Conservation (phyloP, 2,888 invertebrate genomes). For the Euzophera pinguis region DNA sequence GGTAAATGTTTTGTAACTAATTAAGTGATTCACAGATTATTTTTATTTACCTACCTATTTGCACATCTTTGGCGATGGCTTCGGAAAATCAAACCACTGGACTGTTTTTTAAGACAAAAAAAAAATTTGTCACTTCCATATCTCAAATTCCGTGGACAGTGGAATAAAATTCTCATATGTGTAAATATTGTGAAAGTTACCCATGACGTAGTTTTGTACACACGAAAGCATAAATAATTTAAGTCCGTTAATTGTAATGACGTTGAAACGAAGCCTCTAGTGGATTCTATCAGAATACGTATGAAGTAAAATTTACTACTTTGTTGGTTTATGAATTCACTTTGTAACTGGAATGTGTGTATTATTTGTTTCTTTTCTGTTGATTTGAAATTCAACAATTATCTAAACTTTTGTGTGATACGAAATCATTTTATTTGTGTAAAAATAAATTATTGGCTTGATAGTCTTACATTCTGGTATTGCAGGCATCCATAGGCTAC, state of each 20-base stretch:
- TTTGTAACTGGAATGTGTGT: neutral
- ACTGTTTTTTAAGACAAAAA: neutral
- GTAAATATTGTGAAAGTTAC: slow-evolving; percentile 18
- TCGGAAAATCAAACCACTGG: too few species aligned
- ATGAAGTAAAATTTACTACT: neutral
- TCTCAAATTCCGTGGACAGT: neutral
- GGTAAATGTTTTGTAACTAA: too few species aligned
- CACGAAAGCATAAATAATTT: neutral
- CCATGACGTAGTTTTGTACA: slow-evolving; percentile 12
- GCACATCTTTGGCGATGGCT: too few species aligned
- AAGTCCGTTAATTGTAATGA: neutral
- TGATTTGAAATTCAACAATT: too few species aligned
- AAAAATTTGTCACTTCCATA: neutral
- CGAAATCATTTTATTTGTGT: too few species aligned
- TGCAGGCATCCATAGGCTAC: too few species aligned
- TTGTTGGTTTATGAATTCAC: neutral
- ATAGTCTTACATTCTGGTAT: too few species aligned
- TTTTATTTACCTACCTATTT: too few species aligned
- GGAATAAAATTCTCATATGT: slow-evolving; percentile 19
- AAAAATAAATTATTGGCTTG: too few species aligned
- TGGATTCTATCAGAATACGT: neutral
- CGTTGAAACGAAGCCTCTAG: neutral
- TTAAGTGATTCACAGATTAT: too few species aligned
- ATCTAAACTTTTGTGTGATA: too few species aligned
- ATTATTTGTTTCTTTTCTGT: too few species aligned